These are phyloP conservation scores for Vesta saturnalis DNA, from an alignment of 2,888 invertebrate species.

Conservation along the genomic window DNA sequence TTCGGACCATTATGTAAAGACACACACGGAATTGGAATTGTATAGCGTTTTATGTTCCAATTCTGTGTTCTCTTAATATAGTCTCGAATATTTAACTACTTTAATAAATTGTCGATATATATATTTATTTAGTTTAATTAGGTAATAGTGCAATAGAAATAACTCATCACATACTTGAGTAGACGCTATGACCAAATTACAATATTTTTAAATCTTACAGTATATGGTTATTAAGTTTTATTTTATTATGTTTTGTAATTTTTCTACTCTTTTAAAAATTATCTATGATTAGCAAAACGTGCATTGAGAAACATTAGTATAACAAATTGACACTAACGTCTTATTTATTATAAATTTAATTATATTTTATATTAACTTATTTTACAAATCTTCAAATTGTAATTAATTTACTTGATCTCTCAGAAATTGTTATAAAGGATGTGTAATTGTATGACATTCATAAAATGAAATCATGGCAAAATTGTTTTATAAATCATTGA, in stretches of 20 bases:
- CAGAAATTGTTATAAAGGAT: too few relatives aligned
- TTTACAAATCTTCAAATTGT: too few relatives aligned
- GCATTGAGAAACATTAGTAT: too few relatives aligned
- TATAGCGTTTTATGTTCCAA: constrained; percentile 23
- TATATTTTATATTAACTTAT: neutral
- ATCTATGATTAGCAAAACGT: too few relatives aligned
- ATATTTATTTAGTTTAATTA: neutral
- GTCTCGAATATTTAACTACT: neutral
- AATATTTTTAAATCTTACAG: too few relatives aligned
- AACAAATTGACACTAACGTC: constrained; percentile 2
- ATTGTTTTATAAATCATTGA: too few relatives aligned
- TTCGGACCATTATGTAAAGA: constrained; percentile 22
- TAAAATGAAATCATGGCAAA: too few relatives aligned
- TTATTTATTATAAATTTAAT: constrained; percentile 4
- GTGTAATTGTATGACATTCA: too few relatives aligned
- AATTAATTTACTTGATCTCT: too few relatives aligned
- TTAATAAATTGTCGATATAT: neutral
- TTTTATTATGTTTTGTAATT: too few relatives aligned
- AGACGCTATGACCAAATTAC: neutral
- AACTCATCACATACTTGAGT: neutral
- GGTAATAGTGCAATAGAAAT: constrained; percentile 1
- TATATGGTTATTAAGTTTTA: too few relatives aligned
- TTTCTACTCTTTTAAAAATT: too few relatives aligned
- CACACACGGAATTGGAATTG: constrained; percentile 15
- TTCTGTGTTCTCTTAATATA: constrained; percentile 21